These are phyloP conservation scores for Neomonachus schauinslandi DNA, from an alignment of 2,113 vertebrate genomes.

Conservation along the genomic window DNA sequence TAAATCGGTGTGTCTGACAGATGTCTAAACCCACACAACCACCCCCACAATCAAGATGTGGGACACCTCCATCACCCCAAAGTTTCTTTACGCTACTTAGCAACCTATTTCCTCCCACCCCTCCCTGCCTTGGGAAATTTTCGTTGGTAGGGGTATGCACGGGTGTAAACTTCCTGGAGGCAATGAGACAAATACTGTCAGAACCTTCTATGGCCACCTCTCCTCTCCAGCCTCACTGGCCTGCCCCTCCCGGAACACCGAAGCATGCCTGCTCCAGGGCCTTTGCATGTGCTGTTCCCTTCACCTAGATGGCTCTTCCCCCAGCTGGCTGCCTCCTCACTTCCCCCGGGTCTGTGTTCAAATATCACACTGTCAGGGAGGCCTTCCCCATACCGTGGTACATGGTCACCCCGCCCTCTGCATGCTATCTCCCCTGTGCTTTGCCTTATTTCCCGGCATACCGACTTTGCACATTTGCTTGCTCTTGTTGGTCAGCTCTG, in stretches of 20 bases:
- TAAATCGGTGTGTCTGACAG: background rate
- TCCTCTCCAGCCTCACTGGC: background rate
- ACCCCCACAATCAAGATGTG: background rate
- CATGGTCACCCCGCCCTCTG: background rate
- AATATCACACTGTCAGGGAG: accelerated
- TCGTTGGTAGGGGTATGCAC: background rate
- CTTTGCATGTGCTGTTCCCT: accelerated
- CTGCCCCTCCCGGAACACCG: background rate
- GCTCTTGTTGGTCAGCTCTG: background rate
- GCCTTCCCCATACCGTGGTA: background rate
- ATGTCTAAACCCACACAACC: background rate
- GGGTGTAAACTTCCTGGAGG: background rate
- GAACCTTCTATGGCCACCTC: background rate
- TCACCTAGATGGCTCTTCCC: background rate
- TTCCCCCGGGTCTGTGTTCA: background rate
- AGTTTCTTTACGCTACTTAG: background rate
- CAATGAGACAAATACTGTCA: background rate
- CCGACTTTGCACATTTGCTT: background rate
- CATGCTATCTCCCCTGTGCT: accelerated
- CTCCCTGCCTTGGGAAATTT: background rate
- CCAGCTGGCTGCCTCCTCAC: background rate
- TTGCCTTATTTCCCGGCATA: accelerated
- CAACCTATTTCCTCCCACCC: accelerated
- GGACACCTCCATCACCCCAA: background rate
- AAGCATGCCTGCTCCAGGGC: background rate